phyloP scores from a whole-genome alignment of 1,140 invertebrate species.

The Caerostris darwini region DNA sequence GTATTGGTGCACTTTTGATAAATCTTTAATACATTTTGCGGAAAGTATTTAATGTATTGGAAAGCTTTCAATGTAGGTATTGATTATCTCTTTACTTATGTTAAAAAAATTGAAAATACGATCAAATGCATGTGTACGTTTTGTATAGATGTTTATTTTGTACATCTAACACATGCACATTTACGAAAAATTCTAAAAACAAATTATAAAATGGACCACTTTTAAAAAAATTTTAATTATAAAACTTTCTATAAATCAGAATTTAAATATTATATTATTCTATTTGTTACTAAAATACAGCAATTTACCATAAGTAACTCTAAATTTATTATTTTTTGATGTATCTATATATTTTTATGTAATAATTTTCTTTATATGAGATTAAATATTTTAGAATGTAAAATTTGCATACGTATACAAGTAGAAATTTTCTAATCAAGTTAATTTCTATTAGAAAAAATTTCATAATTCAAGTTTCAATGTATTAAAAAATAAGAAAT shows the following conservation, averaged over 20 bases:
- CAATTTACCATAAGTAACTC: background rate
- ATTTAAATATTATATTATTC: constrained; percentile 18
- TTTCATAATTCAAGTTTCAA: background rate
- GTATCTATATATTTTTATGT: constrained; percentile 1
- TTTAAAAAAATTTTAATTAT: background rate
- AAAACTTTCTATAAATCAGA: constrained; percentile 9
- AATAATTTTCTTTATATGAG: background rate
- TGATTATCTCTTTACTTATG: constrained; percentile 17
- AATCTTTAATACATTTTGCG: background rate
- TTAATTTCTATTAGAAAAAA: background rate
- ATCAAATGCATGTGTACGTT: constrained; percentile 9
- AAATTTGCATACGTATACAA: constrained; percentile 29
- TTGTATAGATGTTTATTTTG: background rate
- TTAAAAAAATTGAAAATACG: background rate
- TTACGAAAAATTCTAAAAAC: background rate
- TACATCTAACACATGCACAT: constrained; percentile 23
- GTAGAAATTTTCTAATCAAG: background rate
- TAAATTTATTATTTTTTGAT: constrained; percentile 44
- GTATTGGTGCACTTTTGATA: constrained; percentile 11
- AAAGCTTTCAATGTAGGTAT: constrained; percentile 11
- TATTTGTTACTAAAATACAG: background rate
- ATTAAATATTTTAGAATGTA: constrained; percentile 14
- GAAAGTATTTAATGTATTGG: background rate
- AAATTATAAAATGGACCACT: constrained; percentile 11
- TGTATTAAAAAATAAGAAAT: background rate